Evolutionary conservation across 2,888 invertebrate species (phyloP), one percentile per base, ranked within the genome.

Genomic region (Oscheius sp.): DNA sequence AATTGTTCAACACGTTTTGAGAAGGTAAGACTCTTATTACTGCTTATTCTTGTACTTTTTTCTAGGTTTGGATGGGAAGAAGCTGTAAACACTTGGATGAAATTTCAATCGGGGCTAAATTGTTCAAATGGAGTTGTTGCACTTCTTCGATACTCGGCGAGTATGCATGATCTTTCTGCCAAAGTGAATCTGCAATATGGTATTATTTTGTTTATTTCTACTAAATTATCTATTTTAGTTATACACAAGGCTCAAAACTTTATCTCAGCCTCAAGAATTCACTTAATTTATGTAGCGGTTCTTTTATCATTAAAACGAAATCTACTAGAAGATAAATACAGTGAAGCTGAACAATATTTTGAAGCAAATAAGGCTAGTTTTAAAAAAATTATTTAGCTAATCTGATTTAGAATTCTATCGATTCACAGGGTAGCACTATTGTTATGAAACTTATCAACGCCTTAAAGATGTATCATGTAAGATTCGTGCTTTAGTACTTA

Each of bases 81-180:
- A n/a, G 82, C 78, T 0, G 70, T 82, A 33, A 76, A 76, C 27
- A 78, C 77, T 6, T 82, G 82, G 82, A 68, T 80, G 57, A 79
- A 80, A 42, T 78, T 82, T 31, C 74, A 81, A 45, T 75, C 81
- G 5, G 65, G 71, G 37, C 53, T 81, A 0, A 74, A 76, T 46
- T 74, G 75, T 48, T 73, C 80, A 1, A 82, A 82, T 55, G 81
- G 81, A 25, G 71, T 80, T n/a, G 71, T 82, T 0, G 73, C 80
- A 8, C 71, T 82, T 5, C 48, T 82, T 8, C 61, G 75, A 72
- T 31, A 70, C 73, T 34, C 17, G 70, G 3, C 70, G 69, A 42
- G 50, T 64, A 4, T 67, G 37, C 69, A 76, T 31, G 61, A 45
- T 12, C 6, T 17, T 0, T 12, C 17, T 0, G 27, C 73, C 3